A percentile compares a stretch with the other conserved stretches of the same genome.
Conservation (phyloP, 1,140 invertebrate species). For the Aphaenogaster rudis region DNA sequence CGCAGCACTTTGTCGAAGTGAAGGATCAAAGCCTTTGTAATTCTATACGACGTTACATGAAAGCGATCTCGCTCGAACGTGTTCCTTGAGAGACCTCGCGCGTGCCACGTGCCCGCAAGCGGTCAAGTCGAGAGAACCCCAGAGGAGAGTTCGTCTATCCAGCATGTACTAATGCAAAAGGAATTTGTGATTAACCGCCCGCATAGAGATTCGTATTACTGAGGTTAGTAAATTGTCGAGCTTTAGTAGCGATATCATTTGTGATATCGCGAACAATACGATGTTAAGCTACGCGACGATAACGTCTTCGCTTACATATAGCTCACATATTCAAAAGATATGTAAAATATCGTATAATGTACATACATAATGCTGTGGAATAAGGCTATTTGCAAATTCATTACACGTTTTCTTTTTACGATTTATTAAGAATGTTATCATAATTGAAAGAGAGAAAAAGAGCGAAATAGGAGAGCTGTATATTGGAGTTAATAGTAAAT, state of each 20-base stretch:
- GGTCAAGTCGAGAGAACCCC: slow-evolving; percentile 18
- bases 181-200: slow-evolving; percentile 30
- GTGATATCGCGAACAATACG: slow-evolving; percentile 15
- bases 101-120: background rate
- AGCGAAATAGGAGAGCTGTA: background rate
- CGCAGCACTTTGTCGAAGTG: slow-evolving; percentile 60
- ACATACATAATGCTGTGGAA: background rate
- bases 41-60: slow-evolving; percentile 61
- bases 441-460: background rate
- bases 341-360: background rate
- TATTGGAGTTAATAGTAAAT: background rate
- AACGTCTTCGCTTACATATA: background rate
- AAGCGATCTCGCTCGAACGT: slow-evolving; percentile 46
- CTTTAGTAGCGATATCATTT: slow-evolving; percentile 22
- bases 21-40: slow-evolving; percentile 74
- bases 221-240: slow-evolving; percentile 19
- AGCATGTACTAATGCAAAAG: slow-evolving; percentile 7
- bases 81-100: slow-evolving; percentile 44
- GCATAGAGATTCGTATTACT: slow-evolving; percentile 6
- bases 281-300: slow-evolving; percentile 4
- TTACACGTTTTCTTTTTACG: background rate
- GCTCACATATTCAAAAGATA: background rate
- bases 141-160: background rate
- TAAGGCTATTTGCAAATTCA: background rate
- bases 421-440: background rate